Evolutionary conservation across 92 coral and sea anemone species (phyloP), one percentile per base, ranked within the genome.

Genomic region (Zoanthus sociatus): DNA sequence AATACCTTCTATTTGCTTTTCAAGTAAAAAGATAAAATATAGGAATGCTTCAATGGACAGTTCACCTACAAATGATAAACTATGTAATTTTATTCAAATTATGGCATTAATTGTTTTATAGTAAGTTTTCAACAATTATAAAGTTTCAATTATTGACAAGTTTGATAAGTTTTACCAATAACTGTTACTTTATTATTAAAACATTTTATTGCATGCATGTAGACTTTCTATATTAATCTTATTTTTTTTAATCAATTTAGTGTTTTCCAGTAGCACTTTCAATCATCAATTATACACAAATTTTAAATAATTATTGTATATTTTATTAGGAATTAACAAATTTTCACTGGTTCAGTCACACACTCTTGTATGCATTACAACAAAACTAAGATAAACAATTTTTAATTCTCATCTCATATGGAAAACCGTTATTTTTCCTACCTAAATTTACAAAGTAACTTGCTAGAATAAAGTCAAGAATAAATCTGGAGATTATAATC

Each of bases 181-280:
- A 17, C 8, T 61, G 69, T 2, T 2, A 37, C 5, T 14, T 63
- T 63, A 63, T n/a, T 18, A 63, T 63, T 63, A 5, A 9, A 63
- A 63, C 31, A 17, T 63, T 63, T 63, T 63, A 63, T 63, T 63
- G 21, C 30, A 63, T 63, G 30, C 31, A 17, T 63, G 69, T 63
- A 60, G 31, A 63, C 69, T 63, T 63, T 63, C 69, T 63, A 63
- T 16, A 3, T n/a, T 9, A 10, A 55, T 0, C 16, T 9, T 7
- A 56, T 17, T 1, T 17, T 17, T 63, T n/a, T 63, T 61, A n/a
- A 63, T 63, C n/a, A 63, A 63, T 63, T 63, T 63, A 63, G 69
- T 63, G 69, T 63, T 31, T 63, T 63, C 69, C 69, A 63, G 69
- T 63, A 63, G 69, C 69, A 63, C 69, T 63, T 63, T 63, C 31